Evolutionary conservation across 2,797 vertebrate species (phyloP).

Genomic region (Menidia menidia): DNA sequence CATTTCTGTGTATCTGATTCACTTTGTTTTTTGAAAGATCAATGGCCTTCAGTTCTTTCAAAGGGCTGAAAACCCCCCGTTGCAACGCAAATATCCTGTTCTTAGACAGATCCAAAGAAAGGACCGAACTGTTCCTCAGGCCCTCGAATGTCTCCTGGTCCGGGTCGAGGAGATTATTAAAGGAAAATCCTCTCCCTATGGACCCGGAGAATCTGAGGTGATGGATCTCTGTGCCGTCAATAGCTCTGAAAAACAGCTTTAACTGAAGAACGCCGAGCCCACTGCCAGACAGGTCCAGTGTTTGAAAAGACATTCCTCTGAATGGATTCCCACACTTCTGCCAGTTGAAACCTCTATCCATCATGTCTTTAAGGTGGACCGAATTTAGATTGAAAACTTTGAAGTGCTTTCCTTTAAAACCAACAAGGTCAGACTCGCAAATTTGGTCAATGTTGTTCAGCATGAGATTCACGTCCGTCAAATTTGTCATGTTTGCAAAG

Average conservation of each 20-base stretch:
- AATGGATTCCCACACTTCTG: conserved; percentile 84
- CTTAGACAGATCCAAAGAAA: conserved; percentile 78
- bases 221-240: conserved; percentile 81
- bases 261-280: conserved; percentile 58
- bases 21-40: conserved; percentile 84
- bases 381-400: conserved; percentile 67
- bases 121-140: conserved; percentile 77
- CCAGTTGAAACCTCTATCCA: conserved; percentile 56
- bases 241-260: conserved; percentile 73
- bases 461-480: conserved; percentile 77
- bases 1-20: conserved; percentile 80
- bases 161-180: conserved; percentile 83
- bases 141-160: conserved; percentile 81
- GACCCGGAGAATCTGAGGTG: conserved; percentile 76
- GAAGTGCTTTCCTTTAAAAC: conserved; percentile 81
- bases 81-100: conserved; percentile 84
- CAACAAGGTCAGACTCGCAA: conserved; percentile 81
- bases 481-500: conserved; percentile 79
- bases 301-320: conserved; percentile 74
- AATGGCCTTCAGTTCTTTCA: conserved; percentile 74
- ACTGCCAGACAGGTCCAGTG: conserved; percentile 76
- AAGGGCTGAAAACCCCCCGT: conserved; percentile 74
- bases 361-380: conserved; percentile 38
- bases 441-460: conserved; percentile 75
- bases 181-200: conserved; percentile 84